phyloP scores from a whole-genome alignment of 2,113 vertebrate genomes.

The Australoheros scitulus region DNA sequence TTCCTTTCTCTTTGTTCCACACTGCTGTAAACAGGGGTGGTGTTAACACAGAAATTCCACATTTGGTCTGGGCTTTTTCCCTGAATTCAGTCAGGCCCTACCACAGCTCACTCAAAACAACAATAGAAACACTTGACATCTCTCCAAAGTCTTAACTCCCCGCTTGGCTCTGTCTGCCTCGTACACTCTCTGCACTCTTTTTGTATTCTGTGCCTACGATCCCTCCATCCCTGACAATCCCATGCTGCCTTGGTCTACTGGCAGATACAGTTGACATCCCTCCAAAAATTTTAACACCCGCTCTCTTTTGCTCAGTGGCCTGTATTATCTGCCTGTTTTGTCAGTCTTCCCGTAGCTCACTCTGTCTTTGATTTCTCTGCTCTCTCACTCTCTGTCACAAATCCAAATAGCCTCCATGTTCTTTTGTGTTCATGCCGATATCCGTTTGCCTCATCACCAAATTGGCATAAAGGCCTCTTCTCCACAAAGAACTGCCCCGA shows the following conservation, averaged over 20 bases:
- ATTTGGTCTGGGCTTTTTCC: conserved; percentile 32
- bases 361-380: neutral
- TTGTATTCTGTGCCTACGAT: conserved; percentile 36
- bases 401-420: conserved; percentile 23
- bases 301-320: conserved; percentile 34
- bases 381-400: neutral
- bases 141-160: conserved; percentile 53
- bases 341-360: conserved; percentile 27
- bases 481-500: conserved; percentile 13
- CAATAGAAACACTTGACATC: conserved; percentile 64
- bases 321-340: conserved; percentile 39
- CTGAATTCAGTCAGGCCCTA: conserved; percentile 8
- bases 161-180: conserved; percentile 33
- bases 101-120: conserved; percentile 22
- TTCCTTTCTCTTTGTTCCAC: conserved; percentile 33
- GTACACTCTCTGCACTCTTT: neutral
- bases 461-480: conserved; percentile 8
- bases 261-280: conserved; percentile 51
- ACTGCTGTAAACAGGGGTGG: conserved; percentile 32
- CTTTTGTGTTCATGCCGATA: conserved; percentile 24
- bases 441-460: conserved; percentile 19
- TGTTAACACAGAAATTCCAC: conserved; percentile 22
- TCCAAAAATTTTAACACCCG: conserved; percentile 44
- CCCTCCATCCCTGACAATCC: conserved; percentile 32
- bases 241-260: conserved; percentile 42